Percentiles rank a stretch among this genome's conserved stretches.
phyloP scores from a whole-genome alignment of 2,113 vertebrate species.

The Gulo gulo region DNA sequence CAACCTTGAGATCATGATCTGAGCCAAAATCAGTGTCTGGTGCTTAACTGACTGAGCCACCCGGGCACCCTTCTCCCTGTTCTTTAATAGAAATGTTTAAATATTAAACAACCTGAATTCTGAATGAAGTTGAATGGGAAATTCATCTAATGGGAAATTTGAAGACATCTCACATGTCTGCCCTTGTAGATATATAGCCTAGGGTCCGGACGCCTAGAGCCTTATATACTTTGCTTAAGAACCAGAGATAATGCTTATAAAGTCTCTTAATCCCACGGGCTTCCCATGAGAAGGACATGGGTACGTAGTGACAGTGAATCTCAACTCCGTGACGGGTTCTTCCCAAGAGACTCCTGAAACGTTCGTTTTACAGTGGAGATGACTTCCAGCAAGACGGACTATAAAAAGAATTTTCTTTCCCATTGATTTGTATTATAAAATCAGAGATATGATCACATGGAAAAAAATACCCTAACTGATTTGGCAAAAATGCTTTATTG shows the following conservation, averaged over 20 bases:
- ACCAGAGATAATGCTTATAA: not conserved
- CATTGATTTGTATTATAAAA: conserved; percentile 49
- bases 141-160: not conserved
- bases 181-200: not conserved
- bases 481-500: conserved; percentile 39
- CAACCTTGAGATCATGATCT: not conserved
- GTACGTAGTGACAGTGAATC: not conserved
- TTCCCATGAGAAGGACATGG: not conserved
- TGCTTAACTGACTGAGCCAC: not conserved
- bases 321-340: not conserved
- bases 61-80: not conserved
- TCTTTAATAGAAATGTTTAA: not conserved
- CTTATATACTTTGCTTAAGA: conserved; percentile 1
- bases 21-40: not conserved
- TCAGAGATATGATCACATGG: conserved; percentile 30
- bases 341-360: conserved; percentile 39
- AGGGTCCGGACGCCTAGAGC: not conserved
- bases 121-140: not conserved
- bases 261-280: not conserved
- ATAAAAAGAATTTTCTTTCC: conserved; percentile 51
- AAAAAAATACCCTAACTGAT: not conserved
- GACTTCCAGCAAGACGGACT: conserved; percentile 50
- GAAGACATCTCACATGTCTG: not conserved
- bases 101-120: not conserved
- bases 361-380: conserved; percentile 20